Percentiles rank a stretch among this genome's conserved stretches.
Evolutionary conservation across 2,888 invertebrate genomes (phyloP).

Genomic region (Amphipoea oculea): DNA sequence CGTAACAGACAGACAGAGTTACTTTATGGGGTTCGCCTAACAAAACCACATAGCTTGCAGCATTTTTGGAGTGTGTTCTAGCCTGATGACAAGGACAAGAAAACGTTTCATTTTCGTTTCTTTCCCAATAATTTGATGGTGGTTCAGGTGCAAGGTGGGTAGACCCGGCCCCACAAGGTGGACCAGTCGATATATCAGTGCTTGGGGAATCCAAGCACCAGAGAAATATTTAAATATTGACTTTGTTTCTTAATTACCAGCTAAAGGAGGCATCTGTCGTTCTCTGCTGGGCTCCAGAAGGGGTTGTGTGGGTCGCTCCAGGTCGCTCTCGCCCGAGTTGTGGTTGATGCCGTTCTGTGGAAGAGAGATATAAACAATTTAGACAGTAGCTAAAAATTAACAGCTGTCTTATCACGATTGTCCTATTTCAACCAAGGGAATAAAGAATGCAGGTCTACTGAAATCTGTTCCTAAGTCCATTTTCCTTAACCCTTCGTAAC

Average conservation of each 20-base stretch:
- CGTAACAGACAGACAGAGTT: not conserved
- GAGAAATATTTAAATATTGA: too few relatives aligned
- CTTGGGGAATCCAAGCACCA: not conserved
- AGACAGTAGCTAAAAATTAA: not conserved
- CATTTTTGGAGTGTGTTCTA: too few relatives aligned
- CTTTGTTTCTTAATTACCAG: conserved; percentile 71
- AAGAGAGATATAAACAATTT: not conserved
- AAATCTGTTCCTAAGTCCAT: too few relatives aligned
- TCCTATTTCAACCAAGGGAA: not conserved
- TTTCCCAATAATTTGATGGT: too few relatives aligned
- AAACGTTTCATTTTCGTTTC: too few relatives aligned
- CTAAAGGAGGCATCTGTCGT: conserved; percentile 85
- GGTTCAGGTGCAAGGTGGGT: too few relatives aligned
- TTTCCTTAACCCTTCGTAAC: too few relatives aligned
- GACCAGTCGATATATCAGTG: too few relatives aligned
- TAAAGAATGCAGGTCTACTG: not conserved
- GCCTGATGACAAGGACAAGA: too few relatives aligned
- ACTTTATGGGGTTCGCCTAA: not conserved
- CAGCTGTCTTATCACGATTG: not conserved
- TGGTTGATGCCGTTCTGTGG: conserved; percentile 65
- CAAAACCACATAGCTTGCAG: too few relatives aligned
- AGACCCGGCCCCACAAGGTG: too few relatives aligned
- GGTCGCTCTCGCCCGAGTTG: conserved; percentile 39
- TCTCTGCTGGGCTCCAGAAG: conserved; percentile 85
- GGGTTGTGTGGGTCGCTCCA: conserved; percentile 73